Base-by-base conservation (phyloP, 1,140 invertebrate species). In the Anastrepha obliqua region DNA sequence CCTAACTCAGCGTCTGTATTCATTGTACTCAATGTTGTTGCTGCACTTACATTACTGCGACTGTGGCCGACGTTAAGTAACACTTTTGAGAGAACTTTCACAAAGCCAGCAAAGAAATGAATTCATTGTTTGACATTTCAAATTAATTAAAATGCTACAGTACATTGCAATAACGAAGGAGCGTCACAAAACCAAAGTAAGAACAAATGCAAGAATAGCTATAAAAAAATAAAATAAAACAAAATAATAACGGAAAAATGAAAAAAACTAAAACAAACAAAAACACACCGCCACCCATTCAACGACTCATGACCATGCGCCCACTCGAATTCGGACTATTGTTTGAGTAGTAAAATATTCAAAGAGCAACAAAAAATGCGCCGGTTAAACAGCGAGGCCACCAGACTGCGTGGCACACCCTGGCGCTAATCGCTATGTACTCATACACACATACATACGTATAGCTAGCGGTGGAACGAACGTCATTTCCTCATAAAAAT, bases 71-170 rank as follows among this genome's bases (percentile, higher is more conserved):
- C 74, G 74, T 81, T 7, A 74, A 74, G 44, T 11, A 47, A 15
- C 47, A 47, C 70, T 74, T 29, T 81, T 51, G 47, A 81, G 44
- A 51, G n/a, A 81, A 81, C 74, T 20, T 58, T 81, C 9, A 7
- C 74, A 81, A n/a, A 20, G 20, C 3, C n/a, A 58, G 17, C 44
- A 55, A 81, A 29, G 3, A 55, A 81, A 51, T 78, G 17, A 58
- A 81, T 81, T 55, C 74, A 81, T 81, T 81, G 74, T 81, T 81
- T 81, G 74, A 81, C 74, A 81, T 81, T 81, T 81, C 47, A 81
- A 81, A 81, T 81, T 81, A 81, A 81, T 81, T 81, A 55, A 81
- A 81, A 81, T 55, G 74, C 47, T 81, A 81, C 74, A 81, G 17
- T 81, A n/a, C 44, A 81, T 17, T 51, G 44, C 20, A 55, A 55